Percentiles rank a stretch among this genome's conserved stretches.
These are phyloP conservation scores for Vanessa atalanta DNA, from an alignment of 1,140 invertebrate species.

Conservation along the genomic window DNA sequence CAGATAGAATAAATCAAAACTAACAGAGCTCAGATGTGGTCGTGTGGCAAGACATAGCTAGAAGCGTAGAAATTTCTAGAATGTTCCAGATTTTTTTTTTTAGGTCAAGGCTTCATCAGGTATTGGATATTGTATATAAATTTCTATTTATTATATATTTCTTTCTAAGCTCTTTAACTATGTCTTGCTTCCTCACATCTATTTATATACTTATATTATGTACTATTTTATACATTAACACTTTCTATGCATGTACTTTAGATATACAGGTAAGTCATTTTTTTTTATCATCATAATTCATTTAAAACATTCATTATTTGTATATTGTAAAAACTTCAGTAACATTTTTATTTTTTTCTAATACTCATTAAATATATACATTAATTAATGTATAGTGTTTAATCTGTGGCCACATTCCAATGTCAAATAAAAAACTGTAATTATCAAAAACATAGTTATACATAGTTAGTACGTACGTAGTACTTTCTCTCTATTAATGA, in stretches of 20 bases:
- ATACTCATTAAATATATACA: too few relatives aligned
- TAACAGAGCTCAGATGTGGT: constrained; percentile 77
- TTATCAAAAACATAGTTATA: too few relatives aligned
- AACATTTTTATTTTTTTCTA: too few relatives aligned
- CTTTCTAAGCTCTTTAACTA: constrained; percentile 67
- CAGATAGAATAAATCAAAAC: constrained; percentile 40
- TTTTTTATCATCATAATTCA: background rate
- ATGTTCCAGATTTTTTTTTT: constrained; percentile 46
- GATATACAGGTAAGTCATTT: constrained; percentile 39
- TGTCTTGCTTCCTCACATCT: constrained; percentile 77
- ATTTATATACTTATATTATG: constrained; percentile 39
- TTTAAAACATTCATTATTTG: background rate
- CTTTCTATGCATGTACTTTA: constrained; percentile 22
- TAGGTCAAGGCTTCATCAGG: constrained; percentile 56
- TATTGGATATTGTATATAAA: constrained; percentile 52
- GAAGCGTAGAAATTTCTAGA: constrained; percentile 45
- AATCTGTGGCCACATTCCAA: too few relatives aligned
- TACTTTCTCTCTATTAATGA: too few relatives aligned
- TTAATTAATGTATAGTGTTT: too few relatives aligned
- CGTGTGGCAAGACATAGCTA: constrained; percentile 78
- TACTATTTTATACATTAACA: constrained; percentile 48
- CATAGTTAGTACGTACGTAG: too few relatives aligned
- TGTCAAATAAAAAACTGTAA: too few relatives aligned
- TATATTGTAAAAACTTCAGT: background rate
- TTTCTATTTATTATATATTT: constrained; percentile 47